phyloP scores from a whole-genome alignment of 2,888 invertebrate genomes.

The Rhamnusium bicolor region DNA sequence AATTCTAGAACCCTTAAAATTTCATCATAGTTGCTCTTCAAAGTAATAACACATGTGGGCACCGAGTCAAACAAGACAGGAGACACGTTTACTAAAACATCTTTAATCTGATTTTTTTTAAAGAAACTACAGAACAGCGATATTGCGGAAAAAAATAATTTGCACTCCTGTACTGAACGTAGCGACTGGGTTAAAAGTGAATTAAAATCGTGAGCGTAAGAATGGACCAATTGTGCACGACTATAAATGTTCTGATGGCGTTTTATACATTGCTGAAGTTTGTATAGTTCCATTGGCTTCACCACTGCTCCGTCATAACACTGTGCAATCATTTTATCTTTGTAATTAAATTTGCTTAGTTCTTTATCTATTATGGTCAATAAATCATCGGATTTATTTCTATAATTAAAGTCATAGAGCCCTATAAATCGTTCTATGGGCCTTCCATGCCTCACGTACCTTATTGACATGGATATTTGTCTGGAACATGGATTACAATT shows the following conservation, averaged over 20 bases:
- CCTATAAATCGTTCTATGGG: constrained; percentile 34
- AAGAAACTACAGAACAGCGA: constrained; percentile 4
- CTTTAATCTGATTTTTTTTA: not conserved
- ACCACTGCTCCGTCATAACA: constrained; percentile 36
- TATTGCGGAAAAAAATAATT: constrained; percentile 33
- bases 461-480: constrained; percentile 27
- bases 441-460: constrained; percentile 25
- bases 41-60: not conserved
- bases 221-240: constrained; percentile 24
- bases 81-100: not conserved
- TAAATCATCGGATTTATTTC: constrained; percentile 28
- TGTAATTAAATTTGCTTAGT: constrained; percentile 31
- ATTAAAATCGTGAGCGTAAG: constrained; percentile 35
- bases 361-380: constrained; percentile 24
- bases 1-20: constrained; percentile 25
- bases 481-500: constrained; percentile 3
- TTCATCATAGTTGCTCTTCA: constrained; percentile 21
- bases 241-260: not conserved
- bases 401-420: constrained; percentile 12
- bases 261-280: constrained; percentile 32
- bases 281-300: constrained; percentile 35
- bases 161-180: constrained; percentile 30
- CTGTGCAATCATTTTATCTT: constrained; percentile 35
- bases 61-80: not conserved
- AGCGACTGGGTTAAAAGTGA: constrained; percentile 27